Conservation (phyloP, 2,113 vertebrate genomes). For the Neotoma lepida region DNA sequence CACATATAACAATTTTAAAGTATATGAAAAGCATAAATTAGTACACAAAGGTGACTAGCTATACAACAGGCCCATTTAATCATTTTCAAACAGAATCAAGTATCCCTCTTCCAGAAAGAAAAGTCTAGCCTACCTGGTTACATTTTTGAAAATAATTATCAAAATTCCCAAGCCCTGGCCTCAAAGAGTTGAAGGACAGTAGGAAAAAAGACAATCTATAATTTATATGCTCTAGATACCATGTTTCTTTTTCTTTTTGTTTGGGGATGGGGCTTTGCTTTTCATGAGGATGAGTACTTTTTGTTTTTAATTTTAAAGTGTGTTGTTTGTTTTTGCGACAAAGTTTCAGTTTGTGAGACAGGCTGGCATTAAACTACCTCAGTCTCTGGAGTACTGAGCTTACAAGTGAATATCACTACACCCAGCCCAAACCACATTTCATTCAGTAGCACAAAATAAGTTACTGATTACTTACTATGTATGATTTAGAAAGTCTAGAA, state of each 20-base stretch:
- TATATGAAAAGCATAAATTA: neutral
- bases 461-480: constrained; percentile 20
- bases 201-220: neutral
- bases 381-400: neutral
- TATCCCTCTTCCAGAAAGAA: neutral
- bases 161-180: neutral
- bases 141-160: constrained; percentile 24
- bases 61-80: neutral
- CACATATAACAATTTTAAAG: neutral
- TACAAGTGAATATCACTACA: neutral
- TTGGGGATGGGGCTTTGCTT: neutral
- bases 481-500: constrained; percentile 46
- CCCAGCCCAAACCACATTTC: neutral
- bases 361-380: neutral
- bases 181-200: constrained; percentile 38
- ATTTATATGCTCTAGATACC: neutral
- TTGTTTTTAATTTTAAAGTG: neutral
- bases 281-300: neutral
- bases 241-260: neutral
- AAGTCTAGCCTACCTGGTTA: neutral
- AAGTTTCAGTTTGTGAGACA: neutral
- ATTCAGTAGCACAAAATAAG: constrained; percentile 31
- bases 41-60: constrained; percentile 16
- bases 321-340: neutral
- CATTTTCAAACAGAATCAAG: constrained; percentile 5